Conservation (phyloP, 2,888 invertebrate genomes). For the Allolobophora icterica region DNA sequence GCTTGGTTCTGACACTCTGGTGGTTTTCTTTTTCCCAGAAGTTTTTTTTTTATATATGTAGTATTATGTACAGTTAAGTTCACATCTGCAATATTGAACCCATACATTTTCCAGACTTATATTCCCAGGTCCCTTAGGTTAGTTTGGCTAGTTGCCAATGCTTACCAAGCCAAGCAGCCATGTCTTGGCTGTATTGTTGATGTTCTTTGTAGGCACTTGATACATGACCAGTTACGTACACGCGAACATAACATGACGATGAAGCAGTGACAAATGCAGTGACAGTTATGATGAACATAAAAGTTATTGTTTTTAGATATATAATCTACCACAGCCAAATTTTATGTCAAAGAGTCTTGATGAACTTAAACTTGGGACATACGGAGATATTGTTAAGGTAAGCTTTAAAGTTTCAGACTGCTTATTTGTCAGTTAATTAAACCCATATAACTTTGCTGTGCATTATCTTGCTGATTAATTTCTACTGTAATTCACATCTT, state of each 20-base stretch:
- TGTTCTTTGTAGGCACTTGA: neutral
- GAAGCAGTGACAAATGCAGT: neutral
- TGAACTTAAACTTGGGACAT: constrained; percentile 66
- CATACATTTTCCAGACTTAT: neutral
- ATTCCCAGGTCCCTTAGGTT: neutral
- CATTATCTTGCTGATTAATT: neutral
- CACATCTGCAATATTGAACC: too few relatives aligned
- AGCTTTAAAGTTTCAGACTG: constrained; percentile 43
- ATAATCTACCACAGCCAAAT: constrained; percentile 63
- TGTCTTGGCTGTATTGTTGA: neutral
- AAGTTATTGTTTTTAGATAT: constrained; percentile 54
- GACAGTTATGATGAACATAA: neutral
- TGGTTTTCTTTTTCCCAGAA: too few relatives aligned
- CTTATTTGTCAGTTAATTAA: neutral
- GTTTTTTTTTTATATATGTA: too few relatives aligned
- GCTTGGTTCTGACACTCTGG: too few relatives aligned
- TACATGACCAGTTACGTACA: neutral
- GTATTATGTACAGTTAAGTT: too few relatives aligned
- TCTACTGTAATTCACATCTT: too few relatives aligned
- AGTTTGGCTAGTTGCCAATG: neutral
- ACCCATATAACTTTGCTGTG: neutral
- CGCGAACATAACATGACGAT: neutral
- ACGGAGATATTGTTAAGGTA: constrained; percentile 64
- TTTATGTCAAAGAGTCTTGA: constrained; percentile 64
- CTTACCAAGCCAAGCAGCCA: neutral